Base-by-base conservation (phyloP, 2,113 vertebrate species). In the Bos javanicus region DNA sequence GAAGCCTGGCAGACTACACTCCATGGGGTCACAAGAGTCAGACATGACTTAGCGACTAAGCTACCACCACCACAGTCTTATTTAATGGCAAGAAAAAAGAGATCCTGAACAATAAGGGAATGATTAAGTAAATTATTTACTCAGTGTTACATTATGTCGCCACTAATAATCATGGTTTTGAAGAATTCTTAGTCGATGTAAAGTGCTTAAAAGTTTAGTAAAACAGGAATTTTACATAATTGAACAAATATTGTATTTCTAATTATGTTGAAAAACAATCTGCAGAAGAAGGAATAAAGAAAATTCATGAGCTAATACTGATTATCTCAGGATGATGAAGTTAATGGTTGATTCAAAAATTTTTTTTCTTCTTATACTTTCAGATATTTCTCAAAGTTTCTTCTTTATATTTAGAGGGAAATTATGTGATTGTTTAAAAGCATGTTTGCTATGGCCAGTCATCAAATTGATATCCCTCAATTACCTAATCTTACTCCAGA, bases 181-280 rank as follows among this genome's bases (percentile, higher is more conserved):
- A 96, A 84, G 36, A 96, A 97, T 91, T 95, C 21, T 95, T 56
- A 43, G 2, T 48, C 21, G 8, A 33, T 97, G 11, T 30, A 59
- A 76, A 90, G 17, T 48, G 17, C 85, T 62, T 71, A 86, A 64
- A 97, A 97, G 7, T 82, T 59, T 56, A 88, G 21, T 95, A 21
- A 89, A 81, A 76, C 1, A 46, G 12, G 3, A 39, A 64, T 59
- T 10, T 62, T 91, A 94, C 1, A 36, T 90, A 90, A 78, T 57
- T 87, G 25, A 92, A 82, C 50, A 95, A 96, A 57, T 90, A 21
- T 7, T 81, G 2, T 82, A 15, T 90, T 64, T 94, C 33, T 19
- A 94, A 26, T 74, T 82, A 46, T 56, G 10, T 80, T 50, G 78
- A 94, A 56, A 60, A 14, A 54, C 36, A 25, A 71, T 83, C 13